Percentiles rank a stretch among this genome's conserved stretches.
phyloP scores from a whole-genome alignment of 2,113 vertebrate species.

The Zeus faber region DNA sequence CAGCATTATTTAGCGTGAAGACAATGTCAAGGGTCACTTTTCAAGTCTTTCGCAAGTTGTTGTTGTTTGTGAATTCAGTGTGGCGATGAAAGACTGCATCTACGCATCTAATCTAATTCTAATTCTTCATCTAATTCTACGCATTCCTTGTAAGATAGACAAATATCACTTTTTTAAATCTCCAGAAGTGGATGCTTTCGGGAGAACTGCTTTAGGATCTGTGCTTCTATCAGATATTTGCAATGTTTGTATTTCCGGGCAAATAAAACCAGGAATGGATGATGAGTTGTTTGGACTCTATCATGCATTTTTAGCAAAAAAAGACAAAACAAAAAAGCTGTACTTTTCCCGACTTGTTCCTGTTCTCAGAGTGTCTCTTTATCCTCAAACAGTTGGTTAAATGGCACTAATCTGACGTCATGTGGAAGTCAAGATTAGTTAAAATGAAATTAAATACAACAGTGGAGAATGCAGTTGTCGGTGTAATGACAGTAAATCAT shows the following conservation, averaged over 20 bases:
- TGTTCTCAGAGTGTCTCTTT: too few relatives aligned
- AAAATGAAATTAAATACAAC: too few relatives aligned
- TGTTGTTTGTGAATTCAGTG: constrained; percentile 31
- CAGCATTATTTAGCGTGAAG: neutral
- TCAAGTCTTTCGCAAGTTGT: constrained; percentile 35
- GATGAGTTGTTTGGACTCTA: constrained; percentile 33
- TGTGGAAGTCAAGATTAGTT: too few relatives aligned
- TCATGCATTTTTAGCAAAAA: constrained; percentile 19
- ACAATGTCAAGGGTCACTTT: constrained; percentile 24
- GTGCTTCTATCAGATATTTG: constrained; percentile 65
- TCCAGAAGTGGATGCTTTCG: constrained; percentile 16
- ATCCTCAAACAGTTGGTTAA: too few relatives aligned
- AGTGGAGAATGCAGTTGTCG: too few relatives aligned
- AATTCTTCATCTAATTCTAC: neutral
- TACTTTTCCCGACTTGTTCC: too few relatives aligned
- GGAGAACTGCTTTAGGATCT: constrained; percentile 32
- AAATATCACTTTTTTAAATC: constrained; percentile 24
- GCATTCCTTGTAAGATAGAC: constrained; percentile 30
- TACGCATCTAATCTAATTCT: too few relatives aligned
- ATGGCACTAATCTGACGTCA: too few relatives aligned
- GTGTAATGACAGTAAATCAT: too few relatives aligned
- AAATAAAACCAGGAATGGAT: constrained; percentile 68
- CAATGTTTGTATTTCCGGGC: constrained; percentile 73
- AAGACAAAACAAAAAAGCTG: too few relatives aligned
- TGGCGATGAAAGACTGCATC: constrained; percentile 28